Evolutionary conservation across 2,797 vertebrate genomes (phyloP), one percentile per base, ranked within the genome.

Genomic region (Bovichtus diacanthus): DNA sequence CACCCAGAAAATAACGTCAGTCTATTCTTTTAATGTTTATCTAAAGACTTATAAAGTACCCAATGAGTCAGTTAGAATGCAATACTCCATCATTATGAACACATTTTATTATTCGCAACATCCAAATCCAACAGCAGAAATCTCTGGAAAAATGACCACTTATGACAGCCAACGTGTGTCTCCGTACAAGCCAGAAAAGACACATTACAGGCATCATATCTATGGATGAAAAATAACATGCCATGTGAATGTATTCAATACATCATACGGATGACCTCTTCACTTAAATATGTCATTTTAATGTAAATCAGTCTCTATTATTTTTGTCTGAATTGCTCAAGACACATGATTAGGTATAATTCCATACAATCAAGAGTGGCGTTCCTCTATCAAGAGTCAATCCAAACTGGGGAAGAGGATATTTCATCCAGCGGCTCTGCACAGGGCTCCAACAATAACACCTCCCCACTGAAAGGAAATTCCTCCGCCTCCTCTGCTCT

Each of bases 401-500:
- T 81, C 90, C 89, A 90, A 94, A 91, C 88, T 81, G 91, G 89
- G 92, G 88, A 93, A 90, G 76, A 75, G 1, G 75, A 92, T 87
- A 93, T 91, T 95, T 95, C 90, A 92, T 92, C 83, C 81, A 92
- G 90, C 87, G 66, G 84, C 92, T 93, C 86, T 92, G 90, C 90
- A 76, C 82, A 70, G 74, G 74, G 89, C 73, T 95, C 95, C 95
- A 97, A 96, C 95, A 96, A 96, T 95, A 97, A 96, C 95, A 96
- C 91, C 92, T 96, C 90, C 93, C 88, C 91, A 88, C 69, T 88
- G 90, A 94, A 93, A 94, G 94, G 93, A 96, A 95, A 96, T 95
- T 96, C 95, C 94, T 94, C 91, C 65, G 81, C 92, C 21, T 95
- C 91, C 83, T 88, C 90, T 91, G 85, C 93, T 95, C 92, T 60